phyloP scores from a whole-genome alignment of 2,888 invertebrate species.

The Enchytraeus crypticus region DNA sequence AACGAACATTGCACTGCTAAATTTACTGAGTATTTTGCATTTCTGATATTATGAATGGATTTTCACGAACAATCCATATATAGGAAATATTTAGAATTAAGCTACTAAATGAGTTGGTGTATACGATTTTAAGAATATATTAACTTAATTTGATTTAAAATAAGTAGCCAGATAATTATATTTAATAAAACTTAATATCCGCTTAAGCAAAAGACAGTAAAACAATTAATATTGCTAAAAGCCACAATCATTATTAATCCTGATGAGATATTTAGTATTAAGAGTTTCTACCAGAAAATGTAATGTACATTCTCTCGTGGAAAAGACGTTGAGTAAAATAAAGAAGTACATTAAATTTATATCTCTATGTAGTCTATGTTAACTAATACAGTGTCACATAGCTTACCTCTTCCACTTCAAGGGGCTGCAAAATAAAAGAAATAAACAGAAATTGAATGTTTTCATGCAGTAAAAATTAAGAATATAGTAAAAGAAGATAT shows the following conservation, averaged over 20 bases:
- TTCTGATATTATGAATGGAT: too few species aligned
- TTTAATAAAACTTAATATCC: neutral
- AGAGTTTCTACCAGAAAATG: neutral
- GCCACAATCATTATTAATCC: neutral
- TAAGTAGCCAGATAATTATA: neutral
- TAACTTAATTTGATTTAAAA: neutral
- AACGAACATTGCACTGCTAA: too few species aligned
- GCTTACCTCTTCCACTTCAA: neutral
- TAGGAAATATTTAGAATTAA: neutral
- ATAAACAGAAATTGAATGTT: neutral
- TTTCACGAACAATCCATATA: neutral
- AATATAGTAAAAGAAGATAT: too few species aligned
- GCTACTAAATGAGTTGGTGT: neutral
- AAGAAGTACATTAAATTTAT: neutral
- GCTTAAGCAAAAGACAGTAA: neutral
- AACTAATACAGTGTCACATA: neutral
- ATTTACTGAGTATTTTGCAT: too few species aligned
- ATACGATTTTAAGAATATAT: neutral
- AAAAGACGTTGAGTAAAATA: neutral
- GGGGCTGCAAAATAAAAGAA: neutral
- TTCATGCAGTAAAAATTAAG: too few species aligned
- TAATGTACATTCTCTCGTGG: neutral
- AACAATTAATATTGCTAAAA: neutral
- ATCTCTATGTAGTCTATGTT: neutral
- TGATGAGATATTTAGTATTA: neutral